Conservation (phyloP, 2,113 vertebrate species). For the Ochotona princeps region DNA sequence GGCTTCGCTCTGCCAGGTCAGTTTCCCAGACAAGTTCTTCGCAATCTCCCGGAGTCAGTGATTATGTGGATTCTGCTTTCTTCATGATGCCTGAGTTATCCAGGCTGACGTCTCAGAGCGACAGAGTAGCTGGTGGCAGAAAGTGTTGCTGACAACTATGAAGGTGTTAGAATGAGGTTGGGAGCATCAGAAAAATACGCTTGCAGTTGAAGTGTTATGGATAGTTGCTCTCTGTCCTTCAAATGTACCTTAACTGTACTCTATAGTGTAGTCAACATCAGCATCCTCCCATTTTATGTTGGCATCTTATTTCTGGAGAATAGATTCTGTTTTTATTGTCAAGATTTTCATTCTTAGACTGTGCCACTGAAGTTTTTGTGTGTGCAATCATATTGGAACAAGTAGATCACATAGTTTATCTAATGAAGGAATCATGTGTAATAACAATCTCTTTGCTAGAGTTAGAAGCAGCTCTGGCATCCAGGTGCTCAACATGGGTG, state of each 20-base stretch:
- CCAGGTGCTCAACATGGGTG: slow-evolving; percentile 92
- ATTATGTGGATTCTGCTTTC: slow-evolving; percentile 91
- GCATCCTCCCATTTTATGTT: slow-evolving; percentile 92
- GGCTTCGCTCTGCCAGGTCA: slow-evolving; percentile 91
- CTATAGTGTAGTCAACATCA: slow-evolving; percentile 90
- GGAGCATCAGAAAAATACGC: slow-evolving; percentile 89
- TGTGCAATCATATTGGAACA: slow-evolving; percentile 94
- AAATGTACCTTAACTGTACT: slow-evolving; percentile 92
- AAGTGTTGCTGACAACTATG: slow-evolving; percentile 91
- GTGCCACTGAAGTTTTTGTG: slow-evolving; percentile 88
- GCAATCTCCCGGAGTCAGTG: slow-evolving; percentile 95
- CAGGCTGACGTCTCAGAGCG: slow-evolving; percentile 93
- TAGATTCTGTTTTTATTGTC: slow-evolving; percentile 88
- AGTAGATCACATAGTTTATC: slow-evolving; percentile 93
- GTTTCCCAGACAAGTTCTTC: slow-evolving; percentile 92
- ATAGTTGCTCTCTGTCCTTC: slow-evolving; percentile 86
- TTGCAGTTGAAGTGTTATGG: slow-evolving; percentile 85
- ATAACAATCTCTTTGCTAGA: slow-evolving; percentile 89
- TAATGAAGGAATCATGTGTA: slow-evolving; percentile 93
- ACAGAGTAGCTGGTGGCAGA: slow-evolving; percentile 93
- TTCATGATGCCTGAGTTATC: slow-evolving; percentile 93
- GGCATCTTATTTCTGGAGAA: slow-evolving; percentile 93
- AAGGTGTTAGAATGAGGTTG: slow-evolving; percentile 79
- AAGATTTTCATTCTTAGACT: slow-evolving; percentile 90
- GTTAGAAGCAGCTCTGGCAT: slow-evolving; percentile 86